Base-by-base conservation (phyloP, 2,797 vertebrate genomes). In the Podargus strigoides region DNA sequence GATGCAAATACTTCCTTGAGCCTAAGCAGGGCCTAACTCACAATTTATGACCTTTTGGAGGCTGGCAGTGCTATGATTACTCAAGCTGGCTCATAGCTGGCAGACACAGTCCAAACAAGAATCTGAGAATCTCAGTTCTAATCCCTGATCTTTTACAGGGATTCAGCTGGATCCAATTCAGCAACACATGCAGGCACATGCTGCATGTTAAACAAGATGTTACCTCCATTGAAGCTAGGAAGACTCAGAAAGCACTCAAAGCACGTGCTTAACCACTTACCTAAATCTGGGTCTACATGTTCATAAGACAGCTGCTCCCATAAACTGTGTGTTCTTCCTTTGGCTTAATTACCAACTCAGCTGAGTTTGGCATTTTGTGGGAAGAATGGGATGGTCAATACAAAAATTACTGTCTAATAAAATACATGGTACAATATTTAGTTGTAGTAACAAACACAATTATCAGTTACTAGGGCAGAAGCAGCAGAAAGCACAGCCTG, bases 61-160 rank as follows among this genome's bases (percentile, higher is more conserved):
- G 82, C 63, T 94, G 87, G 94, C 92, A 94, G n/a, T 58, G 93
- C 58, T 83, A 50, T 24, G 75, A 93, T 92, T 94, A 85, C 87
- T 94, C 92, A 96, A 70, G 72, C 91, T 95, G 85, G 89, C 93
- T 91, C 89, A 74, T 28, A 85, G 88, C 3, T 93, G 94, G 90
- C 94, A 96, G 94, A 76, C 66, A 37, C 70, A 93, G 77, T 90
- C 89, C 90, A 95, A 94, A 96, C 86, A 91, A 85, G 80, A 93
- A 95, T 9, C 41, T 52, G 73, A 90, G 91, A 78, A 95, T 92
- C 85, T 92, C 75, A 22, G 49, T 78, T 93, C 92, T 92, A 95
- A 95, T 95, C 87, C 87, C 90, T 75, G 77, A 94, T 96, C 92
- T 93, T 92, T 93, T 86, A 83, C 88, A 85, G 88, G 73, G 90